These are phyloP conservation scores for Acanthurus leucopareius DNA, from an alignment of 2,797 vertebrate genomes.

Conservation along the genomic window DNA sequence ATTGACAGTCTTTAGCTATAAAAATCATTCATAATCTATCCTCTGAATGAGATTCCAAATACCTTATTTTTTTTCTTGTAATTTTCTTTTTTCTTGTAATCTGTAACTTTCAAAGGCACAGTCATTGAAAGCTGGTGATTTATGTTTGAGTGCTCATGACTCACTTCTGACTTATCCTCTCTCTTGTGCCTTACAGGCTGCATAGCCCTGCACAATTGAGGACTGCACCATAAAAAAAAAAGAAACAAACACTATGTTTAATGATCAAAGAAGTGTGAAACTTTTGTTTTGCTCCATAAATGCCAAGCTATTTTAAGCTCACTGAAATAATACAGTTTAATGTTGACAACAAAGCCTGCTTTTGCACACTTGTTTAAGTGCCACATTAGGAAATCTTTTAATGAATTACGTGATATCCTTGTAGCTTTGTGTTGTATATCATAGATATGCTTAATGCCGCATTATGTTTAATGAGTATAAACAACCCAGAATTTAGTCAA, in stretches of 20 bases:
- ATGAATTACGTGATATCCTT: constrained; percentile 25
- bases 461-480: constrained; percentile 31
- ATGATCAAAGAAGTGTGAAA: constrained; percentile 48
- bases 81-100: constrained; percentile 3
- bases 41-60: constrained; percentile 6
- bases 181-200: constrained; percentile 23
- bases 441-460: neutral
- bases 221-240: constrained; percentile 21
- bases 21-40: neutral
- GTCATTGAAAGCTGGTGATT: constrained; percentile 45
- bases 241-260: constrained; percentile 34
- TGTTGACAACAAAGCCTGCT: constrained; percentile 33
- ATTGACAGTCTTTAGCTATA: constrained; percentile 8
- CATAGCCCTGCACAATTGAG: constrained; percentile 20
- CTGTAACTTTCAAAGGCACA: constrained; percentile 12
- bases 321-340: constrained; percentile 29
- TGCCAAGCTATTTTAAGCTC: constrained; percentile 35
- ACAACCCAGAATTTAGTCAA: constrained; percentile 7
- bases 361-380: constrained; percentile 40
- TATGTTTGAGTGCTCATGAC: constrained; percentile 55
- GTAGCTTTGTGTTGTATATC: constrained; percentile 29
- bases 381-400: constrained; percentile 11
- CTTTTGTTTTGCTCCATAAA: constrained; percentile 43
- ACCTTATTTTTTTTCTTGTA: constrained; percentile 7
- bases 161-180: constrained; percentile 46